A percentile compares a stretch with the other conserved stretches of the same genome.
Conservation (phyloP, 2,797 vertebrate species). For the Loris lydekkerianus region DNA sequence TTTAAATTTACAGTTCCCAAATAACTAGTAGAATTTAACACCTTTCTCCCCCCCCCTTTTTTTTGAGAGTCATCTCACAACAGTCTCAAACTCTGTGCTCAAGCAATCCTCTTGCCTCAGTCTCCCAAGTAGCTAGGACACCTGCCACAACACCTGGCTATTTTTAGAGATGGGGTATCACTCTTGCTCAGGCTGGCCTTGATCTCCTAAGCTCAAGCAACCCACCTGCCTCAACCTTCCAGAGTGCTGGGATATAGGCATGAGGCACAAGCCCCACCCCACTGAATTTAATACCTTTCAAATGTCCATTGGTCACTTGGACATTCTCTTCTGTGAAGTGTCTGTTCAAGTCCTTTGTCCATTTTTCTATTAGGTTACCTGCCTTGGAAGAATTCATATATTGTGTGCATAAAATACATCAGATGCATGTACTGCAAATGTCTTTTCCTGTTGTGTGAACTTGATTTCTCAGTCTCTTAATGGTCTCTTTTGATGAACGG, state of each 20-base stretch:
- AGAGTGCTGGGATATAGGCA: too few species aligned
- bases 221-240: too few species aligned
- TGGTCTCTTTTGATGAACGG: not conserved
- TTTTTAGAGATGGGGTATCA: too few species aligned
- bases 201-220: too few species aligned
- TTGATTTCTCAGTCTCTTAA: not conserved
- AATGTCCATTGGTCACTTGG: not conserved
- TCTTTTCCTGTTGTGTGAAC: not conserved
- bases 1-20: constrained; percentile 44
- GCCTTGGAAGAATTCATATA: not conserved
- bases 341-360: not conserved
- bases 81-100: too few species aligned
- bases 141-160: too few species aligned
- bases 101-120: too few species aligned
- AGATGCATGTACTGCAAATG: not conserved
- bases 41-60: not conserved
- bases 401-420: not conserved
- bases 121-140: too few species aligned
- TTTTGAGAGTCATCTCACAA: too few species aligned
- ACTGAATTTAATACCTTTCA: not conserved
- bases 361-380: not conserved
- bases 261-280: too few species aligned
- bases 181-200: too few species aligned
- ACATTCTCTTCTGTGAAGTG: constrained; percentile 1
- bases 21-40: not conserved